Evolutionary conservation across 2,888 invertebrate genomes (phyloP), one percentile per base, ranked within the genome.

Genomic region (Bruchidius siliquastri): DNA sequence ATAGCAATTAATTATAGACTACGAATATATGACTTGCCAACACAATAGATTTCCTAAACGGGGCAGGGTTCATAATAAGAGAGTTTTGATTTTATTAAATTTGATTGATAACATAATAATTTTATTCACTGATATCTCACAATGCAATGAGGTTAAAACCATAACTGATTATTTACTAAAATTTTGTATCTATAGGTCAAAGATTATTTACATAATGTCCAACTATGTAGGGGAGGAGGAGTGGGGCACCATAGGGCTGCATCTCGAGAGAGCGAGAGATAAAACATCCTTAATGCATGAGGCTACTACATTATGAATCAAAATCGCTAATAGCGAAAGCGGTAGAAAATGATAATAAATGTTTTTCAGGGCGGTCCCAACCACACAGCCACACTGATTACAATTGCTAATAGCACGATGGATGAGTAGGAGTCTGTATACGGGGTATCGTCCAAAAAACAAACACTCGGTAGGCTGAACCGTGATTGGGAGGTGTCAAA

Each of bases 331-430:
- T 80, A 80, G 79, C 77, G 76, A 79, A 77, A 80, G 81, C 80
- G 75, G 83, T 81, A 83, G 82, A 82, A 83, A 83, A 83, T 83
- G 80, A 83, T 83, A 82, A 82, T 83, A 82, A 82, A 83, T 82
- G 83, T 82, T 82, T 83, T 82, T 80, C 78, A 22, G 26, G 76
- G 78, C 79, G 79, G 79, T 79, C 79, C 78, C 77, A 77, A 77
- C 78, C 77, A 79, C 77, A 74, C 78, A 78, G 80, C 79, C 78
- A 77, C 75, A 76, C 81, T 82, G 80, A 84, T 84, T 84, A 84
- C 83, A 84, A 84, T 84, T 84, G 84, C 84, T 84, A 84, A 84
- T 84, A 72, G 75, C 77, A 72, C 74, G 21, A 67, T 71, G 71
- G 74, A 73, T 77, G 74, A 72, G 82, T 80, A 78, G 80, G 82